Conservation (phyloP, 2,888 invertebrate species). For the Pandemis corylana region DNA sequence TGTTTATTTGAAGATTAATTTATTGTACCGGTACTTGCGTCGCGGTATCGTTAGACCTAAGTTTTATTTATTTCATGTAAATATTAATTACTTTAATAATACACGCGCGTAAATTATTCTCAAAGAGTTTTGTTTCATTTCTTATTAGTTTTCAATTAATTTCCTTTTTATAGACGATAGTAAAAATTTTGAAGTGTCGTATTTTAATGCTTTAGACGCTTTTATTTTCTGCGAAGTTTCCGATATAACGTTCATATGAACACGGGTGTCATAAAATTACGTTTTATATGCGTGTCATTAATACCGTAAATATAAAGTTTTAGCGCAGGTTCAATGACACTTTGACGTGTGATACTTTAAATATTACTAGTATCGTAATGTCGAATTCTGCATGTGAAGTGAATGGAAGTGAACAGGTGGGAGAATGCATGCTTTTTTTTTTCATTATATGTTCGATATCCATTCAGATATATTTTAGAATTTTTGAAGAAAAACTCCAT, state of each 20-base stretch:
- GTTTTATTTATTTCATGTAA: slow-evolving; percentile 65
- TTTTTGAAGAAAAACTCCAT: not conserved
- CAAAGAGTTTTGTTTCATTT: slow-evolving; percentile 63
- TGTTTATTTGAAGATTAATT: slow-evolving; percentile 29
- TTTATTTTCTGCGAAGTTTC: slow-evolving; percentile 10
- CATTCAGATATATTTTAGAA: not conserved
- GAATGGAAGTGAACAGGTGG: slow-evolving; percentile 9
- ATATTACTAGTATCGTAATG: not conserved
- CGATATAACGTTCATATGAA: not conserved
- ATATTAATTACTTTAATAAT: slow-evolving; percentile 63
- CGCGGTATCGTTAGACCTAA: slow-evolving; percentile 52
- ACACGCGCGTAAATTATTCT: slow-evolving; percentile 70
- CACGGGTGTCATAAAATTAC: slow-evolving; percentile 22
- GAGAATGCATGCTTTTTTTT: slow-evolving; percentile 3
- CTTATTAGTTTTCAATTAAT: slow-evolving; percentile 46
- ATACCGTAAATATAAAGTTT: slow-evolving; percentile 28
- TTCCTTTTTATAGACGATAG: slow-evolving; percentile 50
- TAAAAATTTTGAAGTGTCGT: slow-evolving; percentile 20
- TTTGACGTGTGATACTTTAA: not conserved
- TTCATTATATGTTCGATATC: not conserved
- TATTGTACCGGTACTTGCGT: slow-evolving; percentile 47
- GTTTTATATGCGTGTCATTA: slow-evolving; percentile 15
- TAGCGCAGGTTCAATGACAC: not conserved
- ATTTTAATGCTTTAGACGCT: slow-evolving; percentile 20
- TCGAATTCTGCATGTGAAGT: slow-evolving; percentile 13